A percentile compares a stretch with the other conserved stretches of the same genome.
Conservation (phyloP, 2,113 vertebrate genomes). For the Equus przewalskii region DNA sequence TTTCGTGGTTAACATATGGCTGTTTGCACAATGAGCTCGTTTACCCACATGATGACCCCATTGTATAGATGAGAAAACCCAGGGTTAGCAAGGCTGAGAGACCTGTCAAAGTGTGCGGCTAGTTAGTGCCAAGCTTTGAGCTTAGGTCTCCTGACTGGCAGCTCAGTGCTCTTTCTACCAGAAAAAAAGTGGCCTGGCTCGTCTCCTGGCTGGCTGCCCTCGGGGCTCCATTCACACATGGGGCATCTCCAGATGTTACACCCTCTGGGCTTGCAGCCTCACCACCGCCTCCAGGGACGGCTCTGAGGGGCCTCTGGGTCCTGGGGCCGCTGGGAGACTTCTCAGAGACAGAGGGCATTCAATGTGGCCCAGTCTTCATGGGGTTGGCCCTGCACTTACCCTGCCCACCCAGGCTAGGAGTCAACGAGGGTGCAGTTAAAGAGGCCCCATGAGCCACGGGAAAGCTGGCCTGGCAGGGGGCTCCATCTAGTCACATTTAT, state of each 20-base stretch:
- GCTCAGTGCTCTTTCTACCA: neutral
- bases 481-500: neutral
- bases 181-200: neutral
- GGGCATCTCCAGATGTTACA: neutral
- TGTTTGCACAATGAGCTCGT: neutral
- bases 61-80: constrained; percentile 13
- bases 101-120: neutral
- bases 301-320: neutral
- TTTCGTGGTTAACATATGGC: neutral
- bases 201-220: neutral
- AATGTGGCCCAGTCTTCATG: neutral
- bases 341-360: neutral
- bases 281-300: neutral
- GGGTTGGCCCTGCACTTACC: neutral
- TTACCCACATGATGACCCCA: neutral
- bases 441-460: neutral
- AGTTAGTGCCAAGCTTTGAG: too few relatives aligned
- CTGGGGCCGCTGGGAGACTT: neutral
- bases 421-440: neutral
- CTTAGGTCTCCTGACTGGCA: neutral
- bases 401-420: neutral
- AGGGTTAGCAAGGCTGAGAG: neutral
- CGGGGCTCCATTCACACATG: neutral
- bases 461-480: neutral
- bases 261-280: neutral